phyloP scores from a whole-genome alignment of 1,140 invertebrate genomes.

The Acyrthosiphon pisum region DNA sequence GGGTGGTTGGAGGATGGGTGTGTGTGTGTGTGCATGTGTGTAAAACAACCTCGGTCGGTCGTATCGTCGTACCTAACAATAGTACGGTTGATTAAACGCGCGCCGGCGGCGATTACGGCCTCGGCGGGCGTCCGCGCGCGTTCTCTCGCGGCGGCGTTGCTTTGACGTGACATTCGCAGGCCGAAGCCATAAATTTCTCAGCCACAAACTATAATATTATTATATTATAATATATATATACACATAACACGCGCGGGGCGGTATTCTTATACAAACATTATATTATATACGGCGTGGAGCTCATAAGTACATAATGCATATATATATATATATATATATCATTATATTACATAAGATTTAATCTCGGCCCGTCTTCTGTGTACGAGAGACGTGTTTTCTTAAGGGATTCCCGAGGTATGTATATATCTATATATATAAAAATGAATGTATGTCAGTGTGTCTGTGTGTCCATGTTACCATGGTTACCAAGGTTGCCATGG shows the following conservation, averaged over 20 bases:
- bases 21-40: neutral
- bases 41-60: neutral
- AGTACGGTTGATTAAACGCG: constrained; percentile 4
- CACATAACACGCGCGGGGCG: neutral
- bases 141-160: neutral
- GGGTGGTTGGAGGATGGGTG: too few species aligned
- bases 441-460: too few species aligned
- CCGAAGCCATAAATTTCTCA: constrained; percentile 10
- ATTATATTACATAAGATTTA: neutral
- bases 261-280: constrained; percentile 6
- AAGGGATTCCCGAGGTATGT: neutral
- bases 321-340: neutral
- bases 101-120: neutral
- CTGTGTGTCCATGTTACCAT: too few species aligned
- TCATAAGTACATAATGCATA: neutral
- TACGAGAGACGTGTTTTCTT: neutral
- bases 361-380: neutral
- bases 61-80: neutral
- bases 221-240: neutral
- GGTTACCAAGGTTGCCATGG: too few species aligned
- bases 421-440: too few species aligned
- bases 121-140: neutral
- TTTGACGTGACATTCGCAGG: neutral
- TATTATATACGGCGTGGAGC: neutral
- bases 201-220: neutral